Percentiles rank a stretch among this genome's conserved stretches.
phyloP scores from a whole-genome alignment of 1,140 invertebrate genomes.

The Andrena cerasifolii region DNA sequence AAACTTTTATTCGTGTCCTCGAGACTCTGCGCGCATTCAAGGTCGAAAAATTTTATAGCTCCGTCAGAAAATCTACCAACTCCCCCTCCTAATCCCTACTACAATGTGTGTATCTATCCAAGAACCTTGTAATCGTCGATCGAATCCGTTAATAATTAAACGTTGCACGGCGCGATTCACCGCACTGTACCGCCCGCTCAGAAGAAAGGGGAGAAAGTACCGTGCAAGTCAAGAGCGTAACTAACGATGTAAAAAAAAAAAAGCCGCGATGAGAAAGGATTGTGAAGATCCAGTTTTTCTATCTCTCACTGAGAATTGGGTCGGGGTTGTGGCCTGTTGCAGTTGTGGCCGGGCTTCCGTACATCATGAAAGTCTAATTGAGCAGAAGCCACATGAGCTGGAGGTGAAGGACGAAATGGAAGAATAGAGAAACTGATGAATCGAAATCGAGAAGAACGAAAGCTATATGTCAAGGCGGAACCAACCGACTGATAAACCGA shows the following conservation, averaged over 20 bases:
- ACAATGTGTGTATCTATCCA: constrained; percentile 37
- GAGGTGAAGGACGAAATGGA: constrained; percentile 43
- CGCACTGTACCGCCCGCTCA: constrained; percentile 13
- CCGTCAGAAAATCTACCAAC: constrained; percentile 12
- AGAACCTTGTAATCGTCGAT: constrained; percentile 37
- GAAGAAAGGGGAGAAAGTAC: constrained; percentile 12
- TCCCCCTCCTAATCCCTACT: background rate
- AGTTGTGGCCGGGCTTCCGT: constrained; percentile 80
- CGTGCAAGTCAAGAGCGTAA: constrained; percentile 13
- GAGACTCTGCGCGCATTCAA: no score
- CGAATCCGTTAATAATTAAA: constrained; percentile 30
- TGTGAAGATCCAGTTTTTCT: constrained; percentile 53
- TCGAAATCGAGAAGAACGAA: constrained; percentile 21
- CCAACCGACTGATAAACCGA: background rate
- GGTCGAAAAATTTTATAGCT: constrained; percentile 16
- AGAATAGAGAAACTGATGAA: constrained; percentile 35
- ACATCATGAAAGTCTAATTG: constrained; percentile 79
- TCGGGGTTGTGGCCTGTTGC: constrained; percentile 75
- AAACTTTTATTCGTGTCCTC: no score
- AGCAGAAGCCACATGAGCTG: constrained; percentile 24
- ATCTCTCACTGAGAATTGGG: constrained; percentile 63
- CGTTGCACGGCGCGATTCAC: background rate
- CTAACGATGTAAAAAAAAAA: constrained; percentile 24
- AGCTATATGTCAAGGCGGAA: constrained; percentile 2
- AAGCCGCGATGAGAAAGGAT: constrained; percentile 40